Base-by-base conservation (phyloP, 2,888 invertebrate species). In the Perizoma flavofasciatum region DNA sequence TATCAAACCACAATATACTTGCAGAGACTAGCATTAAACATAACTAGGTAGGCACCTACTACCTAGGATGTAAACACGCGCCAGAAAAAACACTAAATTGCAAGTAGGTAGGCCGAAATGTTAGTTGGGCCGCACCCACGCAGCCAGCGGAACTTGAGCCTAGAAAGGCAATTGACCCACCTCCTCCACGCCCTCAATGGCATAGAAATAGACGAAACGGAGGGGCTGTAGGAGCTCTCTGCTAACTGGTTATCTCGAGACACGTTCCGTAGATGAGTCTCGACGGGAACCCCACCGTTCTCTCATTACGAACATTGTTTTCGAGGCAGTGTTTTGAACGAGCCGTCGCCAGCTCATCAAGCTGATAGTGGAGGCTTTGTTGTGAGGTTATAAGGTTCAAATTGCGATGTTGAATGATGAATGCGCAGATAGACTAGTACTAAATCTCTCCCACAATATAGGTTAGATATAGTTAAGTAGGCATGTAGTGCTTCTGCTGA, bases 81-180 rank as follows among this genome's bases (percentile, higher is more conserved):
- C 69, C 72, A 65, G 61, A 70, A 72, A 80, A 78, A 80, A 79
- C 72, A 78, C 78, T 79, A 82, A 84, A 85, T 86, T 71, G 75
- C 77, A 81, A 85, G 81, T 83, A 85, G 83, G 81, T 83, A 85
- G 83, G 82, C 78, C 79, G 77, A 80, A 80, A 78, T 79, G 78
- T 77, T 74, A 73, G 78, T 79, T 69, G 73, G 73, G 70, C 71
- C 75, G 72, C 79, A 69, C 79, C 79, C 75, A 78, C 81, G 72
- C 79, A 69, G 55, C 82, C 79, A 80, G 66, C 63, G 56, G 63
- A 69, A 47, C 50, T 49, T 72, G 83, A 81, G 70, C 81, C 77
- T 70, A 72, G 75, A 72, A 74, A 74, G 74, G 79, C 78, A 78
- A 81, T 81, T 85, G 81, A 84, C 82, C 81, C 73, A 75, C 81